Percentiles rank a stretch among this genome's conserved stretches.
Conservation (phyloP, 1,140 invertebrate species). For the Eumeta japonica region DNA sequence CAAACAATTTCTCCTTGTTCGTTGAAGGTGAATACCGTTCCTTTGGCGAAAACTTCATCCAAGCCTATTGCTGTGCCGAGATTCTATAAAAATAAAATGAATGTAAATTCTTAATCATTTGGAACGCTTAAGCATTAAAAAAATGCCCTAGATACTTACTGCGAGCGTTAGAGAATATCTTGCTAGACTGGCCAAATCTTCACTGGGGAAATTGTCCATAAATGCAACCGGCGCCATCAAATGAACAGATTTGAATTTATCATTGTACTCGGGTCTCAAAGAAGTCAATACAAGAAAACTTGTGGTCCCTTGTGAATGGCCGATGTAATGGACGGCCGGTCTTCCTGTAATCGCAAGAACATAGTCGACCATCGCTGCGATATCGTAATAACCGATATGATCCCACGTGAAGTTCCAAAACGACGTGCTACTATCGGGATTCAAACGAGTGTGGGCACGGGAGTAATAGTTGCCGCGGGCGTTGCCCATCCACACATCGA, state of each 20-base stretch:
- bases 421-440: constrained; percentile 56
- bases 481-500: constrained; percentile 81
- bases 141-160: no score
- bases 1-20: no score
- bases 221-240: constrained; percentile 19
- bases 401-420: constrained; percentile 71
- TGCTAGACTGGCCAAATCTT: no score
- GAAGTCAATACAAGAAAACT: constrained; percentile 56
- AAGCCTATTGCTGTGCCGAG: no score
- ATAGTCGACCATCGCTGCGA: constrained; percentile 64
- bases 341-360: constrained; percentile 53
- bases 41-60: no score
- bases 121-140: no score
- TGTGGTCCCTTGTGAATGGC: constrained; percentile 50
- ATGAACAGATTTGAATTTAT: constrained; percentile 40
- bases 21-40: no score
- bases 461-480: constrained; percentile 74
- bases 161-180: no score
- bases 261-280: constrained; percentile 59
- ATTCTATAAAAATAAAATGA: no score
- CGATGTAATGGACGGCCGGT: constrained; percentile 56
- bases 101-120: no score
- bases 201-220: no score
- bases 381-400: constrained; percentile 66
- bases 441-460: constrained; percentile 58